These are phyloP conservation scores for Orussus abietinus DNA, from an alignment of 1,140 invertebrate genomes.

Conservation along the genomic window DNA sequence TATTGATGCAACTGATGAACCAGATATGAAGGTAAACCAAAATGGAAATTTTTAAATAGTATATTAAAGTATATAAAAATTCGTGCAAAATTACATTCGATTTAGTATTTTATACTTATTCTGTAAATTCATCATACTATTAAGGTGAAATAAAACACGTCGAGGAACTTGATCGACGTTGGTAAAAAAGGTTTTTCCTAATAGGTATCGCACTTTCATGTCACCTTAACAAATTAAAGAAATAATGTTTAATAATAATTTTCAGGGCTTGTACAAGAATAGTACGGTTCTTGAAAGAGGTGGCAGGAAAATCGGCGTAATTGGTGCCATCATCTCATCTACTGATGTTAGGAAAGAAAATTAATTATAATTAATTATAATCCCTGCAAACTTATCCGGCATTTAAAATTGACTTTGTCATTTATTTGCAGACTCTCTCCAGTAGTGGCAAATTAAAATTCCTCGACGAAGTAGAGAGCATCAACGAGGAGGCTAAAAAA, in stretches of 20 bases:
- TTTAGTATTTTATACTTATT: no score
- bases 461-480: conserved; percentile 63
- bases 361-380: not conserved
- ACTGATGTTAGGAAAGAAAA: conserved; percentile 59
- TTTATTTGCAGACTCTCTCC: conserved; percentile 54
- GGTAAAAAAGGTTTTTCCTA: no score
- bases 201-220: no score
- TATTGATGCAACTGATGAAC: conserved; percentile 69
- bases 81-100: no score
- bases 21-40: conserved; percentile 54
- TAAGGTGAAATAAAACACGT: no score
- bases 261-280: conserved; percentile 55
- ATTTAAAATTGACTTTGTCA: conserved; percentile 6
- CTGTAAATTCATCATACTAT: no score
- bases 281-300: conserved; percentile 58
- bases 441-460: conserved; percentile 62
- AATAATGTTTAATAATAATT: conserved; percentile 8
- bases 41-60: conserved; percentile 1
- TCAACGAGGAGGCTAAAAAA: conserved; percentile 62
- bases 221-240: no score
- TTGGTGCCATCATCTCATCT: conserved; percentile 71
- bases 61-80: conserved; percentile 1
- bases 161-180: no score
- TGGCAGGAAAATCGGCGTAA: conserved; percentile 71
- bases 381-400: not conserved